Percentiles rank a stretch among this genome's conserved stretches.
phyloP scores from a whole-genome alignment of 2,888 invertebrate genomes.

The Petrolisthes cinctipes region DNA sequence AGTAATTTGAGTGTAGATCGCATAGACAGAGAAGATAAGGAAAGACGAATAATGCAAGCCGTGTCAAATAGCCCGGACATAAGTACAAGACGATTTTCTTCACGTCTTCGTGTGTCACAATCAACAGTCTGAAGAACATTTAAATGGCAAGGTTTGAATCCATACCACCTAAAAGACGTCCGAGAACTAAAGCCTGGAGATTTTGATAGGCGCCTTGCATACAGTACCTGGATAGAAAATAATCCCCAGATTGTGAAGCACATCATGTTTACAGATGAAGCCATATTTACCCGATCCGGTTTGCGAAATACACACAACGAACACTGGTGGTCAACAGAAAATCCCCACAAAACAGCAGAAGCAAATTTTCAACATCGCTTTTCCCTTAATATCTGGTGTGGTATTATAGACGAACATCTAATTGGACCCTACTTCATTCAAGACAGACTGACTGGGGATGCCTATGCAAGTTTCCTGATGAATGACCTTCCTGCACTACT shows the following conservation, averaged over 20 bases:
- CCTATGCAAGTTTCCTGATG: background rate
- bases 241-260: no score
- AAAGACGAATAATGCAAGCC: no score
- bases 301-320: no score
- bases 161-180: background rate
- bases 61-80: no score
- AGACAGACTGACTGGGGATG: background rate
- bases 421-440: background rate
- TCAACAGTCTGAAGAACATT: background rate
- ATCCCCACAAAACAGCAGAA: no score
- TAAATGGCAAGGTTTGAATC: background rate
- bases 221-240: no score
- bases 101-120: background rate
- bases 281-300: no score
- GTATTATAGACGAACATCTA: background rate
- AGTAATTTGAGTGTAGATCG: no score
- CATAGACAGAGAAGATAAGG: no score
- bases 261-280: no score
- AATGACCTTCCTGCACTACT: constrained; percentile 1
- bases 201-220: background rate
- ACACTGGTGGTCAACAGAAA: no score
- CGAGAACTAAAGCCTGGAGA: background rate
- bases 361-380: background rate
- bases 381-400: no score
- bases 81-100: background rate